Evolutionary conservation across 1,140 invertebrate species (phyloP).

Genomic region (Leptoteleia sp.): DNA sequence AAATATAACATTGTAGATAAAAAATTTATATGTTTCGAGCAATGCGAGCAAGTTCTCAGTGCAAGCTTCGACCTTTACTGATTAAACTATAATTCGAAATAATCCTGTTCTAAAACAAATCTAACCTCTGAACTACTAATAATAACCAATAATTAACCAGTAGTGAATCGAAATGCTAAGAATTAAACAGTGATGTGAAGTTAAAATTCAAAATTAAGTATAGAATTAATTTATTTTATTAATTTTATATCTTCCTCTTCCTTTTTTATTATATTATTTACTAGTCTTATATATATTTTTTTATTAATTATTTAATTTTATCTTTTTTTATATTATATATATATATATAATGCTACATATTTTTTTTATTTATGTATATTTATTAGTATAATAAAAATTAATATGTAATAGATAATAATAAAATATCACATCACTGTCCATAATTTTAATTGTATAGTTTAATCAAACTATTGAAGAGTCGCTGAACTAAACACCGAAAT

Average conservation of each 20-base stretch:
- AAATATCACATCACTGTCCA: conserved; percentile 31
- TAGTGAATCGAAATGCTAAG: conserved; percentile 51
- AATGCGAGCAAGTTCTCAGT: conserved; percentile 42
- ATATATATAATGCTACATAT: no score
- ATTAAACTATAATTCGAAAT: conserved; percentile 51
- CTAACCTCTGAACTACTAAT: conserved; percentile 46
- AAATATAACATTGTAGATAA: conserved; percentile 49
- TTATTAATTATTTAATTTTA: no score
- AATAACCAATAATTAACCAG: conserved; percentile 47
- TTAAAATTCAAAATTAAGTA: conserved; percentile 1
- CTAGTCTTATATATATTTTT: no score
- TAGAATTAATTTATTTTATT: conserved; percentile 1
- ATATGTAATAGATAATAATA: no score
- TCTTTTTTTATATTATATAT: no score
- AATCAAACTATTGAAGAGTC: conserved; percentile 25
- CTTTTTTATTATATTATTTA: no score
- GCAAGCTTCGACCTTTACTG: conserved; percentile 51
- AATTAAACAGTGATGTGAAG: conserved; percentile 48
- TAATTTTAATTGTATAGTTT: conserved; percentile 24
- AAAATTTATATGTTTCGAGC: conserved; percentile 41
- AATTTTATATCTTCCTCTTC: no score
- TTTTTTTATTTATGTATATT: no score
- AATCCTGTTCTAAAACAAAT: conserved; percentile 51
- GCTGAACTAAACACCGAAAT: conserved; percentile 33
- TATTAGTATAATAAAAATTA: no score